Conservation (phyloP, 2,888 invertebrate species). For the Muschampia plurimacula region DNA sequence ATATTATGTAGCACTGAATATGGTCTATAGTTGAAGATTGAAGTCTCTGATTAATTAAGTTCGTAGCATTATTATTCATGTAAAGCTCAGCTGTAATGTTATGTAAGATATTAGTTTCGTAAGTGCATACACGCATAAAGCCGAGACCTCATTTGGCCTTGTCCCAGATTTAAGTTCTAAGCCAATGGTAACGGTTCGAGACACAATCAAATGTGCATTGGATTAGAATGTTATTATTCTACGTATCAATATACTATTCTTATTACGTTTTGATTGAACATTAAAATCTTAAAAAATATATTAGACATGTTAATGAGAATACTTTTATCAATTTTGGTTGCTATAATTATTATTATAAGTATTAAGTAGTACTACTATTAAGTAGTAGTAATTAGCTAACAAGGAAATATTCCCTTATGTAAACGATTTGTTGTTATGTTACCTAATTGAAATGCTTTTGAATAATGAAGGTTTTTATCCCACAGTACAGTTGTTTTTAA, state of each 20-base stretch:
- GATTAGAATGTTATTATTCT: constrained; percentile 35
- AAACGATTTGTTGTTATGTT: too few relatives aligned
- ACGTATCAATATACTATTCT: constrained; percentile 8
- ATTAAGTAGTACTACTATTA: too few relatives aligned
- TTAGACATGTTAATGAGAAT: not conserved
- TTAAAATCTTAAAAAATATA: not conserved
- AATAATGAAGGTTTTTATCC: not conserved
- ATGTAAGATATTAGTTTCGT: constrained; percentile 26
- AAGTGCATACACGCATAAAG: constrained; percentile 23
- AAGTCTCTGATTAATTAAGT: too few relatives aligned
- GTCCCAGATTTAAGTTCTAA: constrained; percentile 57
- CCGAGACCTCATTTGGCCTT: constrained; percentile 54
- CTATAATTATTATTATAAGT: too few relatives aligned
- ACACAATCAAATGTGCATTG: constrained; percentile 28
- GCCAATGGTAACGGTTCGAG: constrained; percentile 41
- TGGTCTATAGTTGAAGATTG: too few relatives aligned
- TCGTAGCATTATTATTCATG: not conserved
- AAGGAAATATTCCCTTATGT: not conserved
- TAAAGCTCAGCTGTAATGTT: constrained; percentile 26
- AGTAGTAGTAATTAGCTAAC: not conserved
- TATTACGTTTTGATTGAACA: too few relatives aligned
- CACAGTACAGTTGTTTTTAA: too few relatives aligned
- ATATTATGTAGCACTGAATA: too few relatives aligned
- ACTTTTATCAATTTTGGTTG: not conserved
- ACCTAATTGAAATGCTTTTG: too few relatives aligned